Conservation (phyloP, 2,113 vertebrate genomes). For the Tachuris rubrigastra region DNA sequence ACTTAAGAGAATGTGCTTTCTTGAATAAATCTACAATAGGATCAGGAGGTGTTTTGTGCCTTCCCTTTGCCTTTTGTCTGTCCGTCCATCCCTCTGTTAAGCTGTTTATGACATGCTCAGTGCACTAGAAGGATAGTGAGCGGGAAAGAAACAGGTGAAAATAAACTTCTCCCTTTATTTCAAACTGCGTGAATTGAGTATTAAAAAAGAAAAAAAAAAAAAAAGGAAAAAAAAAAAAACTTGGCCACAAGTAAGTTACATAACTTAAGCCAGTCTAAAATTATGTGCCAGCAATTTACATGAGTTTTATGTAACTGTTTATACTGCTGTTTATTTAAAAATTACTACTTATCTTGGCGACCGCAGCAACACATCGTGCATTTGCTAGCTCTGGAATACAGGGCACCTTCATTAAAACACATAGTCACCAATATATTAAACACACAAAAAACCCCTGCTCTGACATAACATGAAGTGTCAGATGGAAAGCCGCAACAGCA, state of each 20-base stretch:
- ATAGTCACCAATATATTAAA: conserved; percentile 70
- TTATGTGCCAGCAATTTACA: conserved; percentile 71
- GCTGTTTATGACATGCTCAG: neutral
- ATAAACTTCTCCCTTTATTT: conserved; percentile 25
- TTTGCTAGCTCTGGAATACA: conserved; percentile 69
- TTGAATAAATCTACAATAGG: neutral
- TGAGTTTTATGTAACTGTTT: conserved; percentile 76
- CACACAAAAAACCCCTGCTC: conserved; percentile 49
- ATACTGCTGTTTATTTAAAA: conserved; percentile 76
- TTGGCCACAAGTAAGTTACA: conserved; percentile 67
- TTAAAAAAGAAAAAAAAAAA: neutral
- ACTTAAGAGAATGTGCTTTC: neutral
- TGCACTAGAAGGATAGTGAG: neutral
- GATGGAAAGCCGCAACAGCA: conserved; percentile 64
- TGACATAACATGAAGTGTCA: conserved; percentile 68
- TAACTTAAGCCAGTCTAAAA: conserved; percentile 71
- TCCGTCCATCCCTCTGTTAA: neutral
- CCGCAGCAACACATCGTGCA: conserved; percentile 63
- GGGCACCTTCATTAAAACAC: conserved; percentile 73
- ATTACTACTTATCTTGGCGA: conserved; percentile 73
- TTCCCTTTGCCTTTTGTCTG: neutral
- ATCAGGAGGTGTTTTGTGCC: neutral
- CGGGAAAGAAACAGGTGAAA: conserved; percentile 57
- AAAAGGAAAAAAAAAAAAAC: neutral
- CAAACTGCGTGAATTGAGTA: conserved; percentile 5